Percentiles rank a stretch among this genome's conserved stretches.
phyloP scores from a whole-genome alignment of 2,888 invertebrate genomes.

The Pristionchus japonicus region DNA sequence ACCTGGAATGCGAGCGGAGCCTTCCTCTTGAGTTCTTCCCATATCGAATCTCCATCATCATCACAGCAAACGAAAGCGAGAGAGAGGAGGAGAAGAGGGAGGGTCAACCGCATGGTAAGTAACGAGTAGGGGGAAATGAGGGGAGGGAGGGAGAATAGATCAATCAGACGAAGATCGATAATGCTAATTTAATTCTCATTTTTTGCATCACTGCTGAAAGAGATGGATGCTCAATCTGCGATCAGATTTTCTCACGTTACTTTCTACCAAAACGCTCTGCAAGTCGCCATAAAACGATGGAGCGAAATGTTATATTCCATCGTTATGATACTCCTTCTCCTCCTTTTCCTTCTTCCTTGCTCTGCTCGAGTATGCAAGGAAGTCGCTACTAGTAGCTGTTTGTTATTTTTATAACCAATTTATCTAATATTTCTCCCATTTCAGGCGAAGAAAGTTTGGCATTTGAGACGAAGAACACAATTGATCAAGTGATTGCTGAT shows the following conservation, averaged over 20 bases:
- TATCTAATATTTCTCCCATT: background rate
- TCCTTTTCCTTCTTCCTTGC: background rate
- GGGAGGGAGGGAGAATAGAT: background rate
- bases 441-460: background rate
- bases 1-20: background rate
- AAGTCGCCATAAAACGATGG: no score
- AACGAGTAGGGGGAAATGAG: background rate
- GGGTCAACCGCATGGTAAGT: background rate
- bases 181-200: background rate
- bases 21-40: background rate
- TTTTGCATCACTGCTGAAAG: background rate
- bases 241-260: no score
- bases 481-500: background rate
- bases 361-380: background rate
- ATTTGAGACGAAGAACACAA: background rate
- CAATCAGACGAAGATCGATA: background rate
- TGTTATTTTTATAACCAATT: background rate
- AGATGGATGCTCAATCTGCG: no score
- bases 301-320: background rate
- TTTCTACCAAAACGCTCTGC: no score
- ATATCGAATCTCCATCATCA: background rate
- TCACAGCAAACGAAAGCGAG: background rate
- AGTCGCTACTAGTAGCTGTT: background rate
- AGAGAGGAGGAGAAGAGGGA: background rate
- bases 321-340: background rate